These are phyloP conservation scores for Agrilus biguttatus DNA, from an alignment of 2,888 invertebrate species.

Conservation along the genomic window DNA sequence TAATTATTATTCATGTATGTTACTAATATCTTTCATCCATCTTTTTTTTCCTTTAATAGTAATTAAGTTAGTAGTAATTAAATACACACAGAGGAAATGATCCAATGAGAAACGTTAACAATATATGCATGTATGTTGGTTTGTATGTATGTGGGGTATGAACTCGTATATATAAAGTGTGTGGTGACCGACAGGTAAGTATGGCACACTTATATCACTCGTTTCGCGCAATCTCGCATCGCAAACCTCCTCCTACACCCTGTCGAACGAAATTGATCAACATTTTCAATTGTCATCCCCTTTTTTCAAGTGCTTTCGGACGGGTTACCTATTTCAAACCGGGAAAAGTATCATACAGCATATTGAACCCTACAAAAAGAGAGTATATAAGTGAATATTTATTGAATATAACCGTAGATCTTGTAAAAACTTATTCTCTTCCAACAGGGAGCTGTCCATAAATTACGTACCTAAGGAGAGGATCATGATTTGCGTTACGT, in stretches of 20 bases:
- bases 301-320: no score
- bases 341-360: no score
- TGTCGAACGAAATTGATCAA: conserved; percentile 13
- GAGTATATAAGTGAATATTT: no score
- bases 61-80: conserved; percentile 15
- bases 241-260: conserved; percentile 25
- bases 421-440: no score
- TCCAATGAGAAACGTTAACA: conserved; percentile 16
- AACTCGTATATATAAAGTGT: no score
- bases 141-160: conserved; percentile 1
- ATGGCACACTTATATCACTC: conserved; percentile 34
- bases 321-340: no score
- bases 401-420: no score
- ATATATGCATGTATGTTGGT: conserved; percentile 1
- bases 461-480: no score
- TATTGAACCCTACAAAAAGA: no score
- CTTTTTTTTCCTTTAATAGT: conserved; percentile 5
- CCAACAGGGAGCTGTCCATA: no score
- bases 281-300: no score
- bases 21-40: conserved; percentile 7
- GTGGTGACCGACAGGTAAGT: conserved; percentile 25
- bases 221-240: conserved; percentile 26
- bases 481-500: no score
- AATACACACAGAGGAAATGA: conserved; percentile 21
- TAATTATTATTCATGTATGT: conserved; percentile 18